Evolutionary conservation across 2,888 invertebrate species (phyloP), one percentile per base, ranked within the genome.

Genomic region (Rosalia funebris): DNA sequence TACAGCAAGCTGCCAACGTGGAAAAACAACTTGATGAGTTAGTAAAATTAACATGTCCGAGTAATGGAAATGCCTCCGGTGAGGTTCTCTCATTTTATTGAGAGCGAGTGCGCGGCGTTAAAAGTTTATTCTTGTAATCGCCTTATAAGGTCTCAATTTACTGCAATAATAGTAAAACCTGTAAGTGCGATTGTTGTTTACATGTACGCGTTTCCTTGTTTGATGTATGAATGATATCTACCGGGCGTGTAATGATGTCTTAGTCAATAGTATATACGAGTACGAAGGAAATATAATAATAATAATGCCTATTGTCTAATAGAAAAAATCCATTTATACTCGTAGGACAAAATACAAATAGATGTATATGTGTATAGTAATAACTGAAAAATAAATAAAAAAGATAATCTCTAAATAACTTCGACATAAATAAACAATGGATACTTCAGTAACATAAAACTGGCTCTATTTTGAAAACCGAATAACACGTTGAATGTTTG

Each of bases 91-190:
- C 44, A 58, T 55, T 53, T 34, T 25, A 25, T 25, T 25, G 25
- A 25, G 25, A 25, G 25, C 3, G 25, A 25, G 25, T 5, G 25
- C 4, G 4, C 53, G 47, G 32, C 55, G 55, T 62, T 59, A 62
- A 67, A 60, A 58, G 62, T 62, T 57, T 63, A 64, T 64, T 56
- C 62, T 65, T 61, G 64, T 67, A 62, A 67, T 59, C 53, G 48
- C 63, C 62, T 60, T 67, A 59, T 58, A 64, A 52, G 66, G 66
- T 62, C 57, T 64, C 52, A 60, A 57, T 61, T 62, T 57, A 62
- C 66, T 55, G 62, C 46, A 66, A 58, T 62, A 59, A 58, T 56
- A 62, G 59, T 63, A 59, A 65, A 65, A 62, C 44, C 47, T 42
- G 58, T 48, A 45, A 63, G 50, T 48, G 54, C 60, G 57, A 56